These are phyloP conservation scores for Acronicta aceris DNA, from an alignment of 2,888 invertebrate species.

Conservation along the genomic window DNA sequence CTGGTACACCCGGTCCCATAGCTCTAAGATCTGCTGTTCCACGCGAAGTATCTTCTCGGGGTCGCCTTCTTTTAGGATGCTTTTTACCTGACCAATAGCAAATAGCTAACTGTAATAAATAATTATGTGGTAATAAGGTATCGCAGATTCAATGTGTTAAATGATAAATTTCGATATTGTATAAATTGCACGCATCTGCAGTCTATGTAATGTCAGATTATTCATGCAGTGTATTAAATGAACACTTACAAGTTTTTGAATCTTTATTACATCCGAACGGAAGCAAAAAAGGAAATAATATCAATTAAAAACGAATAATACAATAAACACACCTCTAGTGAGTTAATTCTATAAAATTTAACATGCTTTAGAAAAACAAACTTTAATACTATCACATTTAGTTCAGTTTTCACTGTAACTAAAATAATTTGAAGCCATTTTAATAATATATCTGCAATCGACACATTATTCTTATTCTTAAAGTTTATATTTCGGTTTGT, in stretches of 20 bases:
- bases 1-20: slow-evolving; percentile 98
- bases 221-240: slow-evolving; percentile 10
- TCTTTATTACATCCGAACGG: slow-evolving; percentile 60
- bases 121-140: not conserved
- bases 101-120: too few species aligned
- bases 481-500: too few species aligned
- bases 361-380: not conserved
- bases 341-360: too few species aligned
- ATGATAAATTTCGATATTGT: not conserved
- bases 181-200: not conserved
- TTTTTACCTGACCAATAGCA: slow-evolving; percentile 90
- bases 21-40: slow-evolving; percentile 96
- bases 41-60: slow-evolving; percentile 94
- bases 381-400: not conserved
- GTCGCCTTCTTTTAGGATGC: slow-evolving; percentile 94
- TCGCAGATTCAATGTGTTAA: not conserved
- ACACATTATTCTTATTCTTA: too few species aligned
- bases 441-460: too few species aligned
- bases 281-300: slow-evolving; percentile 55
- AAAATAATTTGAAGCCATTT: not conserved
- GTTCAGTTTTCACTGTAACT: not conserved
- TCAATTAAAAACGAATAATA: slow-evolving; percentile 14
- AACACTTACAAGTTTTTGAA: slow-evolving; percentile 56
- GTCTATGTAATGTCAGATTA: not conserved
- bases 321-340: not conserved